Percentiles rank a stretch among this genome's conserved stretches.
Evolutionary conservation across 2,888 invertebrate species (phyloP).

Genomic region (Miltochrista miniata): DNA sequence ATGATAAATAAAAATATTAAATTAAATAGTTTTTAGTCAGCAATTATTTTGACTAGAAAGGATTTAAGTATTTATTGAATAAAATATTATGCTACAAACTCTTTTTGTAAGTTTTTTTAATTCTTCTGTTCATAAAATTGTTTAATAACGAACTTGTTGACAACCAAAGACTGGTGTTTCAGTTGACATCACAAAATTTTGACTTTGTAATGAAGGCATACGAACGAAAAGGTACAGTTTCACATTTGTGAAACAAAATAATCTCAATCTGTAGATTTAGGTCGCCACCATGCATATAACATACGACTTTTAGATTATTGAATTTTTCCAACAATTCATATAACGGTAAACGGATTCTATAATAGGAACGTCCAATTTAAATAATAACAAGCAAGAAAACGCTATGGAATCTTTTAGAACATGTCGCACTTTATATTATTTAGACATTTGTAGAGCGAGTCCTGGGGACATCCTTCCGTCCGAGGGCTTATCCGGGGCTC

Average conservation of each 20-base stretch:
- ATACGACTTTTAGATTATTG: constrained; percentile 27
- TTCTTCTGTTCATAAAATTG: too few relatives aligned
- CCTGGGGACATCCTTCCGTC: too few relatives aligned
- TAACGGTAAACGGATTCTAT: background rate
- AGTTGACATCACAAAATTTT: background rate
- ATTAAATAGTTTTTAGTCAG: too few relatives aligned
- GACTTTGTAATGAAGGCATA: constrained; percentile 3
- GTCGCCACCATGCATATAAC: constrained; percentile 27
- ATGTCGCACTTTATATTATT: too few relatives aligned
- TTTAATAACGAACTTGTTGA: too few relatives aligned
- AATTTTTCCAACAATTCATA: constrained; percentile 8
- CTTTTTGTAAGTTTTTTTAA: too few relatives aligned
- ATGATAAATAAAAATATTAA: too few relatives aligned
- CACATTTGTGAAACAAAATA: constrained; percentile 9
- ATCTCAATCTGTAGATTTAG: constrained; percentile 10
- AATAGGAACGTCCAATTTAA: background rate
- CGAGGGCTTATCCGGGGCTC: too few relatives aligned
- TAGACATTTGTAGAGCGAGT: too few relatives aligned
- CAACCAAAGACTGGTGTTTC: background rate
- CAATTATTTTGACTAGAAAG: too few relatives aligned
- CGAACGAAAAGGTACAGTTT: constrained; percentile 8
- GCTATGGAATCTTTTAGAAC: background rate
- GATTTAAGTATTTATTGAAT: too few relatives aligned
- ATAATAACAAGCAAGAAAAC: background rate
- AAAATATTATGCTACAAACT: too few relatives aligned